These are phyloP conservation scores for Poecile atricapillus DNA, from an alignment of 2,113 vertebrate species.

Conservation along the genomic window DNA sequence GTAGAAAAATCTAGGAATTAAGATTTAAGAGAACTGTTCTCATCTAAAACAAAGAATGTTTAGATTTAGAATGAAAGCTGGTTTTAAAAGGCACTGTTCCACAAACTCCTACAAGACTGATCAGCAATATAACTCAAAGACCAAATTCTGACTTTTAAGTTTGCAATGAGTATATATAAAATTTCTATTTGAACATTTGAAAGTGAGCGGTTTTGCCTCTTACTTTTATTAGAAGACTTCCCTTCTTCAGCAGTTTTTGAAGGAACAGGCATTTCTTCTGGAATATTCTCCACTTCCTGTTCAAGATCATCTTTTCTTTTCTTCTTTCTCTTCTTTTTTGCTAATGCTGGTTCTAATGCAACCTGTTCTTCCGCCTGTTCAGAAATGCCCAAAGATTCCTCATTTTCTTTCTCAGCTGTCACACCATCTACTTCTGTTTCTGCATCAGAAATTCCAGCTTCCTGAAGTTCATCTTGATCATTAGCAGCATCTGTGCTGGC, in stretches of 20 bases:
- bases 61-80: neutral
- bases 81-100: neutral
- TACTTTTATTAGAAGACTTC: constrained; percentile 50
- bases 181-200: neutral
- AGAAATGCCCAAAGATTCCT: constrained; percentile 66
- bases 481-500: neutral
- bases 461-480: constrained; percentile 28
- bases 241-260: constrained; percentile 1
- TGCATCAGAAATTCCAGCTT: constrained; percentile 44
- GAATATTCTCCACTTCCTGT: neutral
- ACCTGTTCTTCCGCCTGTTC: constrained; percentile 37
- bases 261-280: neutral
- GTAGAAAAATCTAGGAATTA: neutral
- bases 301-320: constrained; percentile 62
- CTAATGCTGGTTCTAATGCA: constrained; percentile 20
- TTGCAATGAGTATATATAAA: neutral
- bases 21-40: neutral
- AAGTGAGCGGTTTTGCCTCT: constrained; percentile 20
- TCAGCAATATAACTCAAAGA: neutral
- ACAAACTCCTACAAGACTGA: neutral
- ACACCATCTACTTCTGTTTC: constrained; percentile 67
- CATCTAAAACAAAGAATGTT: neutral
- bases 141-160: neutral
- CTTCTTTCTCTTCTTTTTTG: constrained; percentile 71
- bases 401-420: constrained; percentile 81